Percentiles rank a stretch among this genome's conserved stretches.
These are phyloP conservation scores for Caenorhabditis inopinata DNA, from an alignment of 1,140 invertebrate genomes.

Conservation along the genomic window DNA sequence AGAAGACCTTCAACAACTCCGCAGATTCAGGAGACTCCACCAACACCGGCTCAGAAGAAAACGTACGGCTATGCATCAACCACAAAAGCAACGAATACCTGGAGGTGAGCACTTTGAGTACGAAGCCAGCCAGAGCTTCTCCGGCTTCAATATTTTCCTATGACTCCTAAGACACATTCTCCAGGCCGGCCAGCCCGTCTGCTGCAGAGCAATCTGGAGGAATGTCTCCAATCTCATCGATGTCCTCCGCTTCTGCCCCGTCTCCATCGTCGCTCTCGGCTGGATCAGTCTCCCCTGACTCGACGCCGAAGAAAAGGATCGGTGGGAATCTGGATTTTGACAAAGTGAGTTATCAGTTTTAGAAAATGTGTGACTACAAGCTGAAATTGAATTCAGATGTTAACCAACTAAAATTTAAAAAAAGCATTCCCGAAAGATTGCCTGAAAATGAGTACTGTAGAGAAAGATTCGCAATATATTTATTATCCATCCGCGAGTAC, in stretches of 20 bases:
- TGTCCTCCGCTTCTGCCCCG: constrained; percentile 38
- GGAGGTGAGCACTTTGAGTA: too few species aligned
- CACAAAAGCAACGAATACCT: background rate
- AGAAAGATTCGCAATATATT: too few species aligned
- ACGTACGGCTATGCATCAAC: constrained; percentile 5
- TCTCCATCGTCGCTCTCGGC: constrained; percentile 35
- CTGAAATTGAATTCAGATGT: too few species aligned
- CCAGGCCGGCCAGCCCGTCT: constrained; percentile 23
- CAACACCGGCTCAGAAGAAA: constrained; percentile 32
- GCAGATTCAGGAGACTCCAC: constrained; percentile 40
- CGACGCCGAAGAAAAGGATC: background rate
- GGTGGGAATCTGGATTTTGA: constrained; percentile 26
- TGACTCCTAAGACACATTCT: too few species aligned
- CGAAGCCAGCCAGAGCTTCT: too few species aligned
- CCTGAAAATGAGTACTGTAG: too few species aligned
- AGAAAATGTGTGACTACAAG: too few species aligned
- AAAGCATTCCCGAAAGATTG: too few species aligned
- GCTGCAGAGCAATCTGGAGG: background rate
- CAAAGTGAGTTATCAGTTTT: constrained; percentile 21
- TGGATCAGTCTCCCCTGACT: constrained; percentile 28
- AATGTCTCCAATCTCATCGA: constrained; percentile 34
- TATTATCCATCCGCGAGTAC: too few species aligned
- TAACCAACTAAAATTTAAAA: too few species aligned
- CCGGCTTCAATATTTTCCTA: too few species aligned
- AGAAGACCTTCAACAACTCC: constrained; percentile 26